A percentile compares a stretch with the other conserved stretches of the same genome.
Evolutionary conservation across 2,888 invertebrate species (phyloP).

Genomic region (Podotricha telesiphe): DNA sequence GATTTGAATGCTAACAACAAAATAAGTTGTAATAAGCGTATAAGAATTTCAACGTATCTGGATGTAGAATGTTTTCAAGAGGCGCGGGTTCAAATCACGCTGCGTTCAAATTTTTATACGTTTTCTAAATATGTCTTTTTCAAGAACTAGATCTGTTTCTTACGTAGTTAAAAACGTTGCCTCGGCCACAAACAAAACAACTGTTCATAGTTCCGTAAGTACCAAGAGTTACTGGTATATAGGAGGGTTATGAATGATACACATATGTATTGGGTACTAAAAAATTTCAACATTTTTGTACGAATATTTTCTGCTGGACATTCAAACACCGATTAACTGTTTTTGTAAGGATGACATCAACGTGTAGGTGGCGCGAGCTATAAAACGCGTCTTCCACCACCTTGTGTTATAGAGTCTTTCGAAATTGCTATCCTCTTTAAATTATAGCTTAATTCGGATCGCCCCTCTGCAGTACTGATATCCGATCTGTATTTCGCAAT

Average conservation of each 20-base stretch:
- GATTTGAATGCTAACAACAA: too few species aligned
- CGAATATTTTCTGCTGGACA: conserved; percentile 21
- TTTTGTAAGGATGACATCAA: conserved; percentile 68
- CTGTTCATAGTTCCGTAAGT: background rate
- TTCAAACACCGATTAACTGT: conserved; percentile 50
- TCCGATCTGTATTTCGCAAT: conserved; percentile 62
- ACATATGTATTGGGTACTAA: background rate
- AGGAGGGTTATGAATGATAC: background rate
- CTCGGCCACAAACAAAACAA: too few species aligned
- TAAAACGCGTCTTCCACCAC: conserved; percentile 63
- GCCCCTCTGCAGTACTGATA: conserved; percentile 66
- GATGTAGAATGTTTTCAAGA: too few species aligned
- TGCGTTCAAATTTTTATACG: too few species aligned
- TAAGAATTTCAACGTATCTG: too few species aligned
- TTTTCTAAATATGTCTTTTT: too few species aligned
- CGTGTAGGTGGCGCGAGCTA: conserved; percentile 72
- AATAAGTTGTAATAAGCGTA: too few species aligned
- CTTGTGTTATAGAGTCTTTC: conserved; percentile 67
- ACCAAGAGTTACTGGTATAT: background rate
- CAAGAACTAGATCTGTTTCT: background rate
- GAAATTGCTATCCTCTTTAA: conserved; percentile 72
- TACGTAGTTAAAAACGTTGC: too few species aligned
- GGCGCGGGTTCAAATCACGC: too few species aligned
- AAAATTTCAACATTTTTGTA: conserved; percentile 18
- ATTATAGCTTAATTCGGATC: conserved; percentile 79